phyloP scores from a whole-genome alignment of 2,113 vertebrate species.

The Daphoenositta chrysoptera region DNA sequence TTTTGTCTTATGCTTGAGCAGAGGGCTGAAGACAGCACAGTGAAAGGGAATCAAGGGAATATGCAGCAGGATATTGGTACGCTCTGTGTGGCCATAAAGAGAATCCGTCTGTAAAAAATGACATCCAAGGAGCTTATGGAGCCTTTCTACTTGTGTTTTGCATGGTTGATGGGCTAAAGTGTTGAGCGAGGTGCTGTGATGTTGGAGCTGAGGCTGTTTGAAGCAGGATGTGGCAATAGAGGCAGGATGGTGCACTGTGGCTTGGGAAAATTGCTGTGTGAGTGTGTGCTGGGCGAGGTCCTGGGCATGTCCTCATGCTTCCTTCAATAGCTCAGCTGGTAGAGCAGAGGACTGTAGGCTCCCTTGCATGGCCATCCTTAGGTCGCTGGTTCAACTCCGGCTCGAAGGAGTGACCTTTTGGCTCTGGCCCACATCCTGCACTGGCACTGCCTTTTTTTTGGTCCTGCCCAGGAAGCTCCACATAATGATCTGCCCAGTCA shows the following conservation, averaged over 20 bases:
- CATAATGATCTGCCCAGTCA: neutral
- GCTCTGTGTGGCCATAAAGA: neutral
- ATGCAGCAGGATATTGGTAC: neutral
- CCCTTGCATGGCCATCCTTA: conserved; percentile 73
- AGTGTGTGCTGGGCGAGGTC: neutral
- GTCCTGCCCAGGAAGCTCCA: accelerated
- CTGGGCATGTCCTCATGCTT: neutral
- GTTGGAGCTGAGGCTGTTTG: neutral
- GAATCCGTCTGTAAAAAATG: neutral
- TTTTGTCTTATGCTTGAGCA: neutral
- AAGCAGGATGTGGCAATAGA: neutral
- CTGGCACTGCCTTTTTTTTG: neutral
- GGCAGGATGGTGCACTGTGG: neutral
- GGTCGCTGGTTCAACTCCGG: conserved; percentile 85
- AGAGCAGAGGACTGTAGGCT: conserved; percentile 85
- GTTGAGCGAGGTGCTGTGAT: neutral
- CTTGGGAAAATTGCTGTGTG: neutral
- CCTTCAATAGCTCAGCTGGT: conserved; percentile 84
- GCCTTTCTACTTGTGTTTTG: neutral
- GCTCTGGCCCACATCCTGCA: neutral
- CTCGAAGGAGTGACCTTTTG: neutral
- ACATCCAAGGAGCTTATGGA: no score
- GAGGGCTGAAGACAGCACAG: neutral
- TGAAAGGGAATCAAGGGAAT: neutral
- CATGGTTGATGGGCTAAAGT: neutral